A percentile compares a stretch with the other conserved stretches of the same genome.
Conservation (phyloP, 2,797 vertebrate species). For the Neosilurus mollespiculum region DNA sequence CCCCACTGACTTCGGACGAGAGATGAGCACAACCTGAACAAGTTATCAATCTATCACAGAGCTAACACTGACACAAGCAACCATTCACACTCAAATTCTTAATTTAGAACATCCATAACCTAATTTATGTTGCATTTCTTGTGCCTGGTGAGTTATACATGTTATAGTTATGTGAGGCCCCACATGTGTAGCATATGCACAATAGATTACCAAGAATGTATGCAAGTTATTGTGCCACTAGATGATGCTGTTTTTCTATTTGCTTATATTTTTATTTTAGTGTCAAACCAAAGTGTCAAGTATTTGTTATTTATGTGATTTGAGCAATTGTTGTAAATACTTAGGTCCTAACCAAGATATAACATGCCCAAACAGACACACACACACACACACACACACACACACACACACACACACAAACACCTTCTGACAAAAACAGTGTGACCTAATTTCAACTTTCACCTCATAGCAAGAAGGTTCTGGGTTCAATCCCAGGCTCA, state of each 20-base stretch:
- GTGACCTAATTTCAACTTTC: too few relatives aligned
- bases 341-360: neutral
- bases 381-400: neutral
- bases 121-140: too few relatives aligned
- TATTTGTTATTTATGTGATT: too few relatives aligned
- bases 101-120: neutral
- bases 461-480: too few relatives aligned
- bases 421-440: too few relatives aligned
- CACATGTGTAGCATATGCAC: neutral
- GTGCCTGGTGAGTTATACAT: neutral
- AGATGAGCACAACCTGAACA: too few relatives aligned
- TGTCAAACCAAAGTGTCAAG: neutral
- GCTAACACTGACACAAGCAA: too few relatives aligned
- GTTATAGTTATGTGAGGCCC: neutral
- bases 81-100: too few relatives aligned
- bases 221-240: neutral
- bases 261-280: neutral
- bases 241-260: conserved; percentile 12
- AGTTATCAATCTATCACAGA: too few relatives aligned
- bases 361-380: neutral
- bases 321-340: neutral
- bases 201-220: neutral
- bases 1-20: too few relatives aligned
- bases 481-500: too few relatives aligned
- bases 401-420: too few relatives aligned